A percentile compares a stretch with the other conserved stretches of the same genome.
Conservation (phyloP, 2,113 vertebrate genomes). For the Nymphicus hollandicus region DNA sequence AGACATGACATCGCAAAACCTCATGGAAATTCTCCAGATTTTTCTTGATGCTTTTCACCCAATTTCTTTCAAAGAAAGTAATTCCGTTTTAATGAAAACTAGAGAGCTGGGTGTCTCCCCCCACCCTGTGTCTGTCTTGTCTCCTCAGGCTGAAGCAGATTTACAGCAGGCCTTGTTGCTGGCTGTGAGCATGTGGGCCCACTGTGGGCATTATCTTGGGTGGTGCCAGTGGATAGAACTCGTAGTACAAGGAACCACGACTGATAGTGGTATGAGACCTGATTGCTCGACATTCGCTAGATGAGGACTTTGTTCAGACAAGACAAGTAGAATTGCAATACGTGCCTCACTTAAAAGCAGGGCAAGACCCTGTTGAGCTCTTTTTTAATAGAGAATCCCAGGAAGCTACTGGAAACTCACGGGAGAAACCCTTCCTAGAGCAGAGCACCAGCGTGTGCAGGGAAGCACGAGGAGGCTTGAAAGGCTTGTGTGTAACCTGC, state of each 20-base stretch:
- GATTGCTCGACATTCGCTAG: not conserved
- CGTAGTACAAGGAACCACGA: accelerated
- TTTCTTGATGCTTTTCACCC: not conserved
- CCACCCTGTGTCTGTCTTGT: not conserved
- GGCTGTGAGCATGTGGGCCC: not conserved
- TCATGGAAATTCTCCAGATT: not conserved
- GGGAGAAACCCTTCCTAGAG: not conserved
- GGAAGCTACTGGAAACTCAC: not conserved
- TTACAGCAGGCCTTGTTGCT: not conserved
- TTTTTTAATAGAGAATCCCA: not conserved
- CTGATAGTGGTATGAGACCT: not conserved
- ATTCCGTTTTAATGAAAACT: not conserved
- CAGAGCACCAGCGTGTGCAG: not conserved
- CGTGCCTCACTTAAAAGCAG: not conserved
- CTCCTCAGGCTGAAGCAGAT: not conserved
- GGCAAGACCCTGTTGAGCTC: not conserved
- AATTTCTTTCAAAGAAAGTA: not conserved
- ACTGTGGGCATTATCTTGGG: not conserved
- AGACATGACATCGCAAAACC: not conserved
- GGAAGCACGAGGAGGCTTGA: not conserved
- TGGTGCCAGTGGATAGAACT: not conserved
- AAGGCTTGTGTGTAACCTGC: not conserved
- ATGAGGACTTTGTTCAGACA: not conserved
- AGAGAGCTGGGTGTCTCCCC: not conserved
- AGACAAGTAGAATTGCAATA: not conserved